A percentile compares a stretch with the other conserved stretches of the same genome.
These are phyloP conservation scores for Philopotamus ludificatus DNA, from an alignment of 1,140 invertebrate species.

Conservation along the genomic window DNA sequence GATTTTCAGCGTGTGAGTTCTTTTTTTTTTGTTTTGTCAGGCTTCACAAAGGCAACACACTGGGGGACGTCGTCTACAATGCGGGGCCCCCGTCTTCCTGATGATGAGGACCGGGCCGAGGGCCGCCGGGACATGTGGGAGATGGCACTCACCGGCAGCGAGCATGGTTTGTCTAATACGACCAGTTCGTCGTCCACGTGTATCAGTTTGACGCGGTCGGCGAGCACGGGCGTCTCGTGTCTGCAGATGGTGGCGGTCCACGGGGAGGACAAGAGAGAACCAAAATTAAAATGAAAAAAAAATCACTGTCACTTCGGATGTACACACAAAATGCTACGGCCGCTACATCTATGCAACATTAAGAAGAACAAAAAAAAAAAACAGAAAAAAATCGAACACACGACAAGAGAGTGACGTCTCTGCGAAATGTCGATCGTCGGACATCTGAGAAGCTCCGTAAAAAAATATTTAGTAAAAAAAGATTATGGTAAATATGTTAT, in stretches of 20 bases:
- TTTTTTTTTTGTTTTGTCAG: too few relatives aligned
- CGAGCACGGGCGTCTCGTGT: constrained; percentile 74
- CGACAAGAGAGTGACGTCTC: not conserved
- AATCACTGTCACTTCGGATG: constrained; percentile 14
- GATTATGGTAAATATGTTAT: too few relatives aligned
- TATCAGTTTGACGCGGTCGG: constrained; percentile 74
- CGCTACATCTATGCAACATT: not conserved
- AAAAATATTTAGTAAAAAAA: too few relatives aligned
- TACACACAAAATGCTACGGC: not conserved
- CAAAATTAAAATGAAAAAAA: constrained; percentile 38
- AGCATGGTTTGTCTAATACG: constrained; percentile 88
- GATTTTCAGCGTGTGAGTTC: too few relatives aligned
- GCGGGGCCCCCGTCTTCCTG: not conserved
- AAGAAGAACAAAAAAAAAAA: too few relatives aligned
- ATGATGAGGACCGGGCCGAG: not conserved
- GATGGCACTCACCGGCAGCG: constrained; percentile 73
- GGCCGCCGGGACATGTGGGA: constrained; percentile 41
- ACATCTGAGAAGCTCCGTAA: too few relatives aligned
- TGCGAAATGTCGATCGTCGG: too few relatives aligned
- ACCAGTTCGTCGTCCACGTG: constrained; percentile 78
- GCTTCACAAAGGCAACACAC: not conserved
- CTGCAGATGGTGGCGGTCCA: constrained; percentile 52
- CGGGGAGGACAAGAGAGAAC: constrained; percentile 26
- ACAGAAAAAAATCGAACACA: not conserved
- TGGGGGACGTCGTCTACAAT: not conserved